Evolutionary conservation across 2,113 vertebrate species (phyloP).

Genomic region (Mobula hypostoma): DNA sequence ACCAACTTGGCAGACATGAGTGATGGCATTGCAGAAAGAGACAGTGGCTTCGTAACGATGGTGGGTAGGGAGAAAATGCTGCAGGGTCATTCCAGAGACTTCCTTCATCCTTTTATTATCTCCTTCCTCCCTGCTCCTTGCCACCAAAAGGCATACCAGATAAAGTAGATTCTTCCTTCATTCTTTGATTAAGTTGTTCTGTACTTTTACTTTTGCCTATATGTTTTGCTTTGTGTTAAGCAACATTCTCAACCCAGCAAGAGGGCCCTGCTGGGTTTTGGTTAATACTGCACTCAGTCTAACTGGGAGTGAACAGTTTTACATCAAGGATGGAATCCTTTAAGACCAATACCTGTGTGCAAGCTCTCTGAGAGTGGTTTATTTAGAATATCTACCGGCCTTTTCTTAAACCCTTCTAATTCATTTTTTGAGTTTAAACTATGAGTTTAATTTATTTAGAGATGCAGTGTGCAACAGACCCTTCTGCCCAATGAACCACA

Average conservation of each 20-base stretch:
- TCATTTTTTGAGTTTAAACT: too few relatives aligned
- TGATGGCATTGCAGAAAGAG: constrained; percentile 69
- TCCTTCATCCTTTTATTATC: neutral
- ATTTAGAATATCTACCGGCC: neutral
- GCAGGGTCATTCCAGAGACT: neutral
- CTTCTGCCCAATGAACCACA: too few relatives aligned
- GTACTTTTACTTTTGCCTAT: neutral
- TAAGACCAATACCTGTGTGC: neutral
- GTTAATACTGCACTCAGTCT: neutral
- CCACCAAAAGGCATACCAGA: neutral
- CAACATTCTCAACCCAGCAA: neutral
- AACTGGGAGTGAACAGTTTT: neutral
- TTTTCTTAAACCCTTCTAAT: neutral
- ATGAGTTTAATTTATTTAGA: too few relatives aligned
- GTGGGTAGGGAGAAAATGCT: constrained; percentile 47
- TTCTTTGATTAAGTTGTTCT: neutral
- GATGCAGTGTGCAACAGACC: too few relatives aligned
- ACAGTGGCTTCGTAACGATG: constrained; percentile 67
- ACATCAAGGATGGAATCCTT: neutral
- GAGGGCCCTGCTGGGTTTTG: neutral
- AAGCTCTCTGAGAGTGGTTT: neutral
- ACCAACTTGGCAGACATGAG: constrained; percentile 81
- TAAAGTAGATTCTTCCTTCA: neutral
- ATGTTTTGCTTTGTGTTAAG: neutral
- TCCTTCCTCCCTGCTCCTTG: neutral